Evolutionary conservation across 1,140 invertebrate species (phyloP), one percentile per base, ranked within the genome.

Genomic region (Leguminivora glycinivorella): DNA sequence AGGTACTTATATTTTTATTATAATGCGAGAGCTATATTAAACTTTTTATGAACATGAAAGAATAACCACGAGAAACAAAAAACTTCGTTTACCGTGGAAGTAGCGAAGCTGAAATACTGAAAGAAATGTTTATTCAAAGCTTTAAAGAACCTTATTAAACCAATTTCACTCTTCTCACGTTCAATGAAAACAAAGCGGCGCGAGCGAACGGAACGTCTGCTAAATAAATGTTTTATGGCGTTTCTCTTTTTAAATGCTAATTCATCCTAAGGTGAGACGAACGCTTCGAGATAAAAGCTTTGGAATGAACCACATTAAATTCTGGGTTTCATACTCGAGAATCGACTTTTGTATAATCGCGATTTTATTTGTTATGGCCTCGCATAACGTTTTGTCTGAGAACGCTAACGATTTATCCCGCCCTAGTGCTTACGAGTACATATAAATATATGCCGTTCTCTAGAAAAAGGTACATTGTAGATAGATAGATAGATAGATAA

Each of bases 201-300:
- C 52, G 40, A 70, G 70, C 67, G 74, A 75, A 72, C 34, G 69
- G 40, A 70, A 69, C 67, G 74, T 70, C 69, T 58, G 34, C 66
- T 70, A 75, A 70, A 75, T 72, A 75, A 72, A 75, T 72, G 69
- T 71, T 72, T 72, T 72, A 72, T 75, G 69, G 69, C 70, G 71
- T 74, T 75, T 63, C 68, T 52, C 70, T 72, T 75, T 75, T 75
- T 72, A 72, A 75, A 72, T 72, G 70, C 70, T 70, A 75, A 75
- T 75, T 72, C 70, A 69, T 67, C 38, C 67, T 70, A 68, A 74
- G 73, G 70, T 71, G 73, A 69, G 63, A 67, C 56, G 38, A 6
- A 14, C 47, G 63, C 19, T 26, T 67, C 19, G 25, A 17, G 67
- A 60, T 60, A 60, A 60, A 60, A 60, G 56, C 56, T 60, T 60